Base-by-base conservation (phyloP, 1,140 invertebrate genomes). In the Halesus radiatus region DNA sequence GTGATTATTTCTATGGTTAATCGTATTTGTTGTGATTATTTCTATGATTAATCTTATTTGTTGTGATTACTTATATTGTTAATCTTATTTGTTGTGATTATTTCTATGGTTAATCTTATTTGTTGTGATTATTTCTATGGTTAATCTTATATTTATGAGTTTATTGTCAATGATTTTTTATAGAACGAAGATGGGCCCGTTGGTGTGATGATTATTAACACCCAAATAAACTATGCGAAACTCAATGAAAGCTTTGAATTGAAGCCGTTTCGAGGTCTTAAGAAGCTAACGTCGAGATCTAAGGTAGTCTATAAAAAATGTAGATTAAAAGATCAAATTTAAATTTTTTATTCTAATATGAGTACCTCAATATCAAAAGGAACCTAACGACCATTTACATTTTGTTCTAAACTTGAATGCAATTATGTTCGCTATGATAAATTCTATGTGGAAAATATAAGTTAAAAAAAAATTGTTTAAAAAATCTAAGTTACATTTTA, bases 191-290 rank as follows among this genome's bases (percentile, higher is more conserved):
- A 88, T 52, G 78, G 88, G 16, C 89, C 91, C 0, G 90, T 91
- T 0, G 92, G 91, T 1, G 89, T 94, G 4, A 91, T 94, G 89
- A 91, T 91, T 81, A 87, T 95, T 1, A 93, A 92, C 81, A 89
- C 89, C 1, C 88, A 90, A 79, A 89, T 95, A 16, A 92, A 95
- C 84, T 89, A 91, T 74, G 88, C 92, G 20, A 80, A 91, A 4
- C 85, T 95, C 15, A 92, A 93, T 83, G 90, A 93, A 56, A 91
- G 91, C 84, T 95, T 93, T 87, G 92, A 95, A 74, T 85, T 95
- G n/a, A 89, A 86, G 10, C 90, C 93, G 0, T 94, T 93, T 84
- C 88, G 91, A 84, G 92, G 93, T 5, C 86, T 95, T 0, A 88
- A 87, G 74, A 91, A 76, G 32, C 18, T n/a, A 20, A 4, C 7